Conservation (phyloP, 2,113 vertebrate genomes). For the Ailurus styani region DNA sequence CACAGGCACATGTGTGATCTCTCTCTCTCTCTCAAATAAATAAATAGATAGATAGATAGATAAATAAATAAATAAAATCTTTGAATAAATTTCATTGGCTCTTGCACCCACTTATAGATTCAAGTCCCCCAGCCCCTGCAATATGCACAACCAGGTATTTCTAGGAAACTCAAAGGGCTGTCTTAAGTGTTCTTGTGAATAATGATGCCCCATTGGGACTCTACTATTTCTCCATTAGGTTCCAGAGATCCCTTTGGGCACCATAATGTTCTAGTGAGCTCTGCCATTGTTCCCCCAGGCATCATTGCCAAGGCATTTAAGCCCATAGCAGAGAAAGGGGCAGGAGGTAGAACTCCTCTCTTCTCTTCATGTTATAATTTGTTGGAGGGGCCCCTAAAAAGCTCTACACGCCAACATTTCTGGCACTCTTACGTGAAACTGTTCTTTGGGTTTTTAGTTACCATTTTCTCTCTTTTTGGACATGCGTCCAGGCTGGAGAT, state of each 20-base stretch:
- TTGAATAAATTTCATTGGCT: neutral
- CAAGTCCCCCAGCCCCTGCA: neutral
- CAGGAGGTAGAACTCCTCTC: accelerated
- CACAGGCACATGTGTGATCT: neutral
- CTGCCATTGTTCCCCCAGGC: neutral
- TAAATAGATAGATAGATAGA: neutral
- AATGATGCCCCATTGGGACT: neutral
- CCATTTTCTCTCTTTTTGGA: neutral
- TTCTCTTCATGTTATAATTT: neutral
- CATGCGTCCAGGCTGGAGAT: neutral
- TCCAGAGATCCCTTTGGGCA: neutral
- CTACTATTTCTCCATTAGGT: neutral
- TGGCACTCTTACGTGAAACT: neutral
- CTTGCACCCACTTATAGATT: neutral
- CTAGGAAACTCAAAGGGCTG: neutral
- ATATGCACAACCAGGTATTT: neutral
- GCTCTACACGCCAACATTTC: neutral
- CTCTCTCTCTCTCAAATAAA: neutral
- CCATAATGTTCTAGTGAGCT: neutral
- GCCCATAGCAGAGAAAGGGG: neutral
- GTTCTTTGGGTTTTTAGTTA: neutral
- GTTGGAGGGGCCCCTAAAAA: neutral
- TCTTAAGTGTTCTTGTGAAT: neutral
- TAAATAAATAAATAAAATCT: neutral
- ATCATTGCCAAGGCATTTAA: neutral